Base-by-base conservation (phyloP, 2,113 vertebrate genomes). In the Corythoichthys haematopterus region DNA sequence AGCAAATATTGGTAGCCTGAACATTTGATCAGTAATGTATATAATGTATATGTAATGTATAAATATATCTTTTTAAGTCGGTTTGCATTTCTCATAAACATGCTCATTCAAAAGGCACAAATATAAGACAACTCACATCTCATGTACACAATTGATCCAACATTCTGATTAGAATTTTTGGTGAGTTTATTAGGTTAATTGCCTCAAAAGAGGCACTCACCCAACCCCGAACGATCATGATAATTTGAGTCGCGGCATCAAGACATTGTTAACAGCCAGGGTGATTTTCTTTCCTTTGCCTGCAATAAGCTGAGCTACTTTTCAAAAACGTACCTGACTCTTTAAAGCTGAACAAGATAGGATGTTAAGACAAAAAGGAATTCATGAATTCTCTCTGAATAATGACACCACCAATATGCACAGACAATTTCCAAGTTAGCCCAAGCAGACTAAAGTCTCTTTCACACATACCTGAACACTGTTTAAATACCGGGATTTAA, bases 151-250 rank as follows among this genome's bases (percentile, higher is more conserved):
- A 90, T 90, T 48, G 86, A 90, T 87, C 86, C 83, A 79, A 87
- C 83, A 79, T 84, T 75, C 82, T 81, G 84, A 90, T 91, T 89
- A 88, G 81, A 87, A 90, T 90, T 88, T 89, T 91, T 85, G 91
- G 91, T 90, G 89, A 91, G 90, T 84, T 83, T 85, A 85, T 70
- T 76, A 83, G 80, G 82, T 77, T 90, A 90, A 90, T 90, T 90
- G 85, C 82, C 81, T 68, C 56, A 81, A 84, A 85, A 84, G 80
- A 86, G 74, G 70, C 79, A 79, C 77, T 59, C 57, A 48, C 72
- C 75, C 79, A 69, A 85, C 84, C 77, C 86, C 68, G 78, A 90
- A 86, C 74, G 65, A 80, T 80, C 64, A 74, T 64, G 75, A 80
- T 80, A 80, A 87, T 88, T 88, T 86, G 74, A 76, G 65, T 83